A percentile compares a stretch with the other conserved stretches of the same genome.
phyloP scores from a whole-genome alignment of 2,888 invertebrate species.

The Lepidochrysops patricia region DNA sequence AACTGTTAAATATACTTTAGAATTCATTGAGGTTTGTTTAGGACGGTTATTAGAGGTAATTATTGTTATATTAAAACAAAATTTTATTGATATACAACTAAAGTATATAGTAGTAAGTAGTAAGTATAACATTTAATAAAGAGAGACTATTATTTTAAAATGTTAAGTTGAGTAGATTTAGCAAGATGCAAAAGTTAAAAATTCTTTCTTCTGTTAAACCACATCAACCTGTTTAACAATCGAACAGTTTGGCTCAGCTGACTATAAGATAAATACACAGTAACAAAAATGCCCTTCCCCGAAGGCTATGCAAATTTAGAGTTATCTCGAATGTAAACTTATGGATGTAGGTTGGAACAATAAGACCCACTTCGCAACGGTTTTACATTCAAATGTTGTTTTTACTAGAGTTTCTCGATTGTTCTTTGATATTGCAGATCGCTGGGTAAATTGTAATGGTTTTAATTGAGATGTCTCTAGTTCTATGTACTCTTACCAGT shows the following conservation, averaged over 20 bases:
- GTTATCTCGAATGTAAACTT: slow-evolving; percentile 1
- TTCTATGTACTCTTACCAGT: background rate
- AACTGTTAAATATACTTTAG: background rate
- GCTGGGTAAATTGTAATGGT: background rate
- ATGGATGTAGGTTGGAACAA: slow-evolving; percentile 9
- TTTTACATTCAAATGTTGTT: background rate
- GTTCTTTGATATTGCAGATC: background rate
- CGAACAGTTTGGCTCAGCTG: no score
- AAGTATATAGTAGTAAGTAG: no score
- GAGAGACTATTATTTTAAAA: no score
- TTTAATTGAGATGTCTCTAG: background rate
- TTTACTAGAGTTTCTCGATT: background rate
- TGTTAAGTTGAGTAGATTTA: no score
- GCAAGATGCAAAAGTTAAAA: no score
- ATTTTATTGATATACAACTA: no score
- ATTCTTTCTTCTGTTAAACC: no score
- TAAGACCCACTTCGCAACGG: background rate
- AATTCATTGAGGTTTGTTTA: background rate
- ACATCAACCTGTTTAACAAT: no score
- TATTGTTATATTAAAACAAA: background rate
- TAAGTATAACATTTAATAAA: no score
- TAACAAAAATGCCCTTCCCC: background rate
- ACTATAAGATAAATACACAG: background rate
- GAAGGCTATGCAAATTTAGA: slow-evolving; percentile 4
- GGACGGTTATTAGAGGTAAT: background rate